phyloP scores from a whole-genome alignment of 1,140 invertebrate genomes.

The Heliconius congener region DNA sequence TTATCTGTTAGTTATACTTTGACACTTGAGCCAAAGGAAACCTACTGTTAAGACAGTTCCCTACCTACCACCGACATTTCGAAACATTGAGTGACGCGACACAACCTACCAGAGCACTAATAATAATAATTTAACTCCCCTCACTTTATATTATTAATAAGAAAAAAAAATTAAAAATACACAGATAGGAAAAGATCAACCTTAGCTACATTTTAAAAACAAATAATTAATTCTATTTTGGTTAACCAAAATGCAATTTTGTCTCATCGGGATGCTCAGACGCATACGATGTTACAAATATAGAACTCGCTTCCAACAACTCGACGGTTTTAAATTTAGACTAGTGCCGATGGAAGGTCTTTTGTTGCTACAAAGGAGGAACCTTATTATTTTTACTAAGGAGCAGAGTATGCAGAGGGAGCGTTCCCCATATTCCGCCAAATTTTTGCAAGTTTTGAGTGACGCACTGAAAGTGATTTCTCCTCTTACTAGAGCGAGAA shows the following conservation, averaged over 20 bases:
- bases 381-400: background rate
- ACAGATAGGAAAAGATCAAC: background rate
- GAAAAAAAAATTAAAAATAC: background rate
- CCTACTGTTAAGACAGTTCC: too few species aligned
- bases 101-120: too few species aligned
- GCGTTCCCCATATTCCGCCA: too few species aligned
- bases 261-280: constrained; percentile 30
- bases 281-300: constrained; percentile 27
- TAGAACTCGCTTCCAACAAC: constrained; percentile 26
- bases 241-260: constrained; percentile 30
- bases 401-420: too few species aligned
- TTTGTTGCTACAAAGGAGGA: background rate
- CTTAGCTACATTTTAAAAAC: background rate
- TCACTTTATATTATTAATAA: background rate
- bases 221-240: constrained; percentile 18
- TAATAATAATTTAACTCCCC: too few species aligned
- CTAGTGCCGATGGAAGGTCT: constrained; percentile 4
- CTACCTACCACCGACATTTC: too few species aligned
- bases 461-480: too few species aligned
- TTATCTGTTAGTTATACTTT: too few species aligned
- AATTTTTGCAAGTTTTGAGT: too few species aligned
- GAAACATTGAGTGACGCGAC: too few species aligned
- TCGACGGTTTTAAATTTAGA: constrained; percentile 28
- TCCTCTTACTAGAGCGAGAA: too few species aligned
- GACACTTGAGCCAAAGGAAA: too few species aligned